A percentile compares a stretch with the other conserved stretches of the same genome.
Conservation (phyloP, 1,140 invertebrate genomes). For the Ericerus pela region DNA sequence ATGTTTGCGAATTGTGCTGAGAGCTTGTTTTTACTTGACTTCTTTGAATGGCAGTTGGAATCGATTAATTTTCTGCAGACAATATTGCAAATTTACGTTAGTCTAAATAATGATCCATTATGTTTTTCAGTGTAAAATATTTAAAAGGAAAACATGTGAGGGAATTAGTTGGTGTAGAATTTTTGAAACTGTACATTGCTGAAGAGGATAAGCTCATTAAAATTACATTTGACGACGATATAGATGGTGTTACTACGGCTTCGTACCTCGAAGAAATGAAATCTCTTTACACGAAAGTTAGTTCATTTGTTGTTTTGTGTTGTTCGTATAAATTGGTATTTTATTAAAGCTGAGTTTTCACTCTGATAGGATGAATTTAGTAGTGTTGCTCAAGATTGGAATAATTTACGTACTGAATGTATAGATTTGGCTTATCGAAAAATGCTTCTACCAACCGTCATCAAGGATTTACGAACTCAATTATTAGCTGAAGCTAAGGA, state of each 20-base stretch:
- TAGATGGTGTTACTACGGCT: conserved; percentile 54
- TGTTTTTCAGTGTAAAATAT: conserved; percentile 65
- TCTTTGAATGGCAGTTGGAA: no score
- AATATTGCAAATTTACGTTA: no score
- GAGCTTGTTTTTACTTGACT: no score
- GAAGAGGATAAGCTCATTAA: conserved; percentile 74
- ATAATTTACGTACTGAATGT: conserved; percentile 67
- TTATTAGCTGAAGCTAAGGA: conserved; percentile 80
- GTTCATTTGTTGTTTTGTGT: conserved; percentile 14
- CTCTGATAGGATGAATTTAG: conserved; percentile 77
- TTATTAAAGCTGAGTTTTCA: conserved; percentile 12
- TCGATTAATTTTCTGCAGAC: no score
- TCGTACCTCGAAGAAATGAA: conserved; percentile 81
- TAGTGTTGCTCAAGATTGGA: conserved; percentile 93
- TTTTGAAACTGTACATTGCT: conserved; percentile 65
- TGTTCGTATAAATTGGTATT: background rate
- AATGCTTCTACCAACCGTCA: conserved; percentile 77
- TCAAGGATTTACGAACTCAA: conserved; percentile 68
- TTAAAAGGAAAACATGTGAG: conserved; percentile 86
- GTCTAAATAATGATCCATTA: background rate
- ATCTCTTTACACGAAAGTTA: conserved; percentile 66
- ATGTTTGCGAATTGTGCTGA: no score
- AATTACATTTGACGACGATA: conserved; percentile 53
- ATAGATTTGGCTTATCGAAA: conserved; percentile 76
- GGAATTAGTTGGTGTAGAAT: conserved; percentile 80